These are phyloP conservation scores for Myotis brandtii DNA, from an alignment of 2,113 vertebrate species.

Conservation along the genomic window DNA sequence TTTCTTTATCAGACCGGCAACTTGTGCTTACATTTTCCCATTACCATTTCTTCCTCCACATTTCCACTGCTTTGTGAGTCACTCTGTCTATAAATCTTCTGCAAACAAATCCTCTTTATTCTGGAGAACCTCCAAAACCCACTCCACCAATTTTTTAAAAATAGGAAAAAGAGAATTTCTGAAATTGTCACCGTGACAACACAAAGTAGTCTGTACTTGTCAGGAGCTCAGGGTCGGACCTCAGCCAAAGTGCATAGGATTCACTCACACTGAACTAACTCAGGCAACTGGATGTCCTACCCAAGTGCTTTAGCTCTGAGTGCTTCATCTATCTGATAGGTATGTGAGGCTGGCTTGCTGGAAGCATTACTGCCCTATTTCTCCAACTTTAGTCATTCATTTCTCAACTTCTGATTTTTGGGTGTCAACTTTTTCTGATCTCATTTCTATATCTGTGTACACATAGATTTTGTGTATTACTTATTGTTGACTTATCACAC, in stretches of 20 bases:
- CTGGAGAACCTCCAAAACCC: background rate
- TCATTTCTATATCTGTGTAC: background rate
- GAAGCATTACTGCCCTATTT: background rate
- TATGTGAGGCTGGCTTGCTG: accelerated
- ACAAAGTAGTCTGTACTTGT: background rate
- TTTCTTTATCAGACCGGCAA: background rate
- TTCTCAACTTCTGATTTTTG: background rate
- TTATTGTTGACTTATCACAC: background rate
- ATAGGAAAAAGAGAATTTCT: background rate
- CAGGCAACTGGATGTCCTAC: background rate
- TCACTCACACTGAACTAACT: background rate
- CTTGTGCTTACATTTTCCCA: background rate
- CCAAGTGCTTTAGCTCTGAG: background rate
- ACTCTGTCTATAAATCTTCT: background rate
- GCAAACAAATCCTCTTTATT: conserved; percentile 16
- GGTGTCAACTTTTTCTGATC: background rate
- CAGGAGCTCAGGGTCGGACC: too few relatives aligned
- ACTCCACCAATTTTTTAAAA: background rate
- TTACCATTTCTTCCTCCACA: background rate
- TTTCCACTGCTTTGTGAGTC: background rate
- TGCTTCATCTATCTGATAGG: accelerated
- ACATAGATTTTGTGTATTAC: background rate
- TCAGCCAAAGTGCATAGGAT: background rate
- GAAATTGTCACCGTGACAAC: background rate
- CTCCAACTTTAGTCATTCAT: background rate